Base-by-base conservation (phyloP, 2,113 vertebrate species). In the Corapipo altera region DNA sequence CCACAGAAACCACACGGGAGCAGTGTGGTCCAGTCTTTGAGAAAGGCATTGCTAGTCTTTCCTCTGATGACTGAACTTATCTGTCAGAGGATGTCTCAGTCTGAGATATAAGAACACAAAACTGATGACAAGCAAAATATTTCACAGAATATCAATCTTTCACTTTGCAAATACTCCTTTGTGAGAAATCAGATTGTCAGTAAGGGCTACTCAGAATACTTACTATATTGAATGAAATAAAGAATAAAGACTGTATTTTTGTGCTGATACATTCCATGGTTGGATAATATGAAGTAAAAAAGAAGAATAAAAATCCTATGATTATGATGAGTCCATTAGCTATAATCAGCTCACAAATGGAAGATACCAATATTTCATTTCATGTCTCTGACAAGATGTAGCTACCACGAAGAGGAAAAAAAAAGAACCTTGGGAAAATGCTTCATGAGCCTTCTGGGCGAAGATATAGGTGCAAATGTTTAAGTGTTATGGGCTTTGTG, bases 1-100 rank as follows among this genome's bases (percentile, higher is more conserved):
- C 77, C 14, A 5, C 61, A 89, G 89, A 95, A 98, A 23, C 98
- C 98, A 98, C 98, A 98, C 96, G 98, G 98, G 98, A 98, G 98
- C 98, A 98, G 98, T 98, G 95, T 98, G 97, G 97, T 95, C 95
- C 97, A 96, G 97, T 89, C 97, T 97, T 98, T 98, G 96, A 98
- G 93, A 89, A 49, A 96, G 91, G 71, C 78, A 8, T 62, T 65
- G 94, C 89, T 75, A 32, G 46, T 76, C 71, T 85, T 95, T 46
- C 22, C 69, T 66, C 67, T 89, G 93, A 71, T 86, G 96, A 94
- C 92, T 85, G 98, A 97, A 97, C 92, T 96, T 88, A 74, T 95
- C 97, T 96, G 92, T 97, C 97, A 96, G 71, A 93, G 88, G 87
- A 76, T 94, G 96, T 96, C 96, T 97, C 94, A 51, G 94, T 48